Percentiles rank a stretch among this genome's conserved stretches.
phyloP scores from a whole-genome alignment of 2,888 invertebrate genomes.

The Maniola hyperantus region DNA sequence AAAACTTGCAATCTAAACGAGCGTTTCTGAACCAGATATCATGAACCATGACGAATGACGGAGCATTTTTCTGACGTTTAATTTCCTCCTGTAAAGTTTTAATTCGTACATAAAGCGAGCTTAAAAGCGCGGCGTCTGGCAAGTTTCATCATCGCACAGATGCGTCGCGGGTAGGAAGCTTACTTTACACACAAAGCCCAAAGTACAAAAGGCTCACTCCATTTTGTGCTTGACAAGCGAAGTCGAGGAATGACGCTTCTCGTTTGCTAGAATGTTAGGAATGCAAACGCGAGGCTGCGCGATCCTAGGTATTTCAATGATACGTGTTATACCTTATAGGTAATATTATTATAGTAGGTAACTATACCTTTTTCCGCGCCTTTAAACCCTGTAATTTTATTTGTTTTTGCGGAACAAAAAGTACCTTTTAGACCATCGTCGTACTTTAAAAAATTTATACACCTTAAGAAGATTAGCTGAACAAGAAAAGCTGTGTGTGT shows the following conservation, averaged over 20 bases:
- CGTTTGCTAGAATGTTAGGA: constrained; percentile 42
- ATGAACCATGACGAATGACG: constrained; percentile 43
- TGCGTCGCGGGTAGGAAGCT: constrained; percentile 75
- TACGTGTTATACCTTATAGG: not conserved
- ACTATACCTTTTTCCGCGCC: too few species aligned
- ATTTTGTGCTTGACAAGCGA: constrained; percentile 78
- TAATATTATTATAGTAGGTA: too few species aligned
- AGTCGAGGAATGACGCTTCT: constrained; percentile 70
- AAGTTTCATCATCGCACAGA: constrained; percentile 81
- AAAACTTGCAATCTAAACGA: constrained; percentile 12
- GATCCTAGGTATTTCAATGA: not conserved
- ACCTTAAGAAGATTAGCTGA: too few species aligned
- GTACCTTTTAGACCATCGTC: too few species aligned
- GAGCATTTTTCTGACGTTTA: constrained; percentile 72
- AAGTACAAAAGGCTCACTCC: constrained; percentile 78
- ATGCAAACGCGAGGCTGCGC: constrained; percentile 16
- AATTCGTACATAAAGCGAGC: constrained; percentile 78
- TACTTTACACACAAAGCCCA: constrained; percentile 81
- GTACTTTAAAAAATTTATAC: too few species aligned
- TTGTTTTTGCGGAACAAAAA: too few species aligned
- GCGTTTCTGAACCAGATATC: constrained; percentile 26
- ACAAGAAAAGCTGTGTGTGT: too few species aligned
- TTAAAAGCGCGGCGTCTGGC: constrained; percentile 81
- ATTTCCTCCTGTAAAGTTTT: constrained; percentile 80
- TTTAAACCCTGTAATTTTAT: too few species aligned